phyloP scores from a whole-genome alignment of 2,888 invertebrate species.

The Cheilosia variabilis region DNA sequence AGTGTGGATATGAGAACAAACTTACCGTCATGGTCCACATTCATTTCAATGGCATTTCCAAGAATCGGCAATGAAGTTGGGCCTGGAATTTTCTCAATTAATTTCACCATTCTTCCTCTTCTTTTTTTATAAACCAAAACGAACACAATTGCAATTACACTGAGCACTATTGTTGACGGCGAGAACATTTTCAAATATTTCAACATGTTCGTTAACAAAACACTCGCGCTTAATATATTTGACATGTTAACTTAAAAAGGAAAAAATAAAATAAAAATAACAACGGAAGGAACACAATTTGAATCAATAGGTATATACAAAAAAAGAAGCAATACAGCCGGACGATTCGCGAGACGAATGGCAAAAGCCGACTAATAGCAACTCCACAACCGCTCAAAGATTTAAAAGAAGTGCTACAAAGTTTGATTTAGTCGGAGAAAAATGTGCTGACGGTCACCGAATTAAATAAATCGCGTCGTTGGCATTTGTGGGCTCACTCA shows the following conservation, averaged over 20 bases:
- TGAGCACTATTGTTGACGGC: slow-evolving; percentile 80
- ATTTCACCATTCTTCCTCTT: slow-evolving; percentile 83
- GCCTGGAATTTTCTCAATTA: slow-evolving; percentile 86
- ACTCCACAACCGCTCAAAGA: slow-evolving; percentile 81
- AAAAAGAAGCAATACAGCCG: slow-evolving; percentile 27
- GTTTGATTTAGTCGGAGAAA: slow-evolving; percentile 44
- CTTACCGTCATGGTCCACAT: slow-evolving; percentile 86
- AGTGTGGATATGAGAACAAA: not conserved
- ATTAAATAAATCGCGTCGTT: slow-evolving; percentile 57
- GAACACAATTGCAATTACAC: slow-evolving; percentile 78
- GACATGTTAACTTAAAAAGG: slow-evolving; percentile 74
- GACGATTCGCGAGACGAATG: slow-evolving; percentile 78
- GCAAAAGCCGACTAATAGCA: slow-evolving; percentile 82
- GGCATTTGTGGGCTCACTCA: slow-evolving; percentile 46
- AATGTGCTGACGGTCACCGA: slow-evolving; percentile 61
- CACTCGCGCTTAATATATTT: slow-evolving; percentile 81
- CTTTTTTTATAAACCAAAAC: slow-evolving; percentile 81
- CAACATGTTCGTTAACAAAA: slow-evolving; percentile 80
- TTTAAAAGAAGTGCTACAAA: slow-evolving; percentile 82
- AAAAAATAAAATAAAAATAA: not conserved
- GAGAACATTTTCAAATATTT: slow-evolving; percentile 81
- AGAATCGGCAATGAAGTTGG: slow-evolving; percentile 86
- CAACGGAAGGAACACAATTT: not conserved
- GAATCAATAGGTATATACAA: slow-evolving; percentile 12
- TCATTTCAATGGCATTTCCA: slow-evolving; percentile 86